These are phyloP conservation scores for Adoxophyes honmai DNA, from an alignment of 1,140 invertebrate species.

Conservation along the genomic window DNA sequence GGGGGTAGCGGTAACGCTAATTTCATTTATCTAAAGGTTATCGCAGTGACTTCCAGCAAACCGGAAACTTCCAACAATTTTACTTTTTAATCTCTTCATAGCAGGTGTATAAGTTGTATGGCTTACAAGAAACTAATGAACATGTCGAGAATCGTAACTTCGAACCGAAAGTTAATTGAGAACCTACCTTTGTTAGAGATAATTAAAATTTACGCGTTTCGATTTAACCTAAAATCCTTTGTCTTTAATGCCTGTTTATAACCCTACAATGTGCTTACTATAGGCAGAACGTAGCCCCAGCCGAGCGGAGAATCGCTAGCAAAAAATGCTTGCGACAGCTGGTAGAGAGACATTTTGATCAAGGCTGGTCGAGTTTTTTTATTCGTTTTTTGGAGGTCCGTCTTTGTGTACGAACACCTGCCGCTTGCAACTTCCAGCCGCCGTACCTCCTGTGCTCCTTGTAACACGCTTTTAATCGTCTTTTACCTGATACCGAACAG, in stretches of 20 bases:
- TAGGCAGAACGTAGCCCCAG: neutral
- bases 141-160: too few species aligned
- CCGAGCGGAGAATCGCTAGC: neutral
- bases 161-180: too few species aligned
- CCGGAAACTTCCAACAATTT: too few species aligned
- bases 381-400: constrained; percentile 46
- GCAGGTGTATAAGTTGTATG: too few species aligned
- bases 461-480: constrained; percentile 30
- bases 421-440: constrained; percentile 34
- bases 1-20: neutral
- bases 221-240: neutral
- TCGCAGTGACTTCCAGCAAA: too few species aligned
- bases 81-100: too few species aligned
- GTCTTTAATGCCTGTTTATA: neutral
- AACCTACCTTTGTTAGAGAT: too few species aligned
- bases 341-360: constrained; percentile 61
- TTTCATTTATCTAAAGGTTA: too few species aligned
- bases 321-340: constrained; percentile 46
- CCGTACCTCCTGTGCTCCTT: constrained; percentile 34
- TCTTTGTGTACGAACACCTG: constrained; percentile 64
- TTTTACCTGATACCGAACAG: constrained; percentile 29
- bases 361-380: constrained; percentile 35
- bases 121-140: too few species aligned
- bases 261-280: neutral
- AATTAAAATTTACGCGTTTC: too few species aligned